These are phyloP conservation scores for Polia nebulosa DNA, from an alignment of 2,888 invertebrate species.

Conservation along the genomic window DNA sequence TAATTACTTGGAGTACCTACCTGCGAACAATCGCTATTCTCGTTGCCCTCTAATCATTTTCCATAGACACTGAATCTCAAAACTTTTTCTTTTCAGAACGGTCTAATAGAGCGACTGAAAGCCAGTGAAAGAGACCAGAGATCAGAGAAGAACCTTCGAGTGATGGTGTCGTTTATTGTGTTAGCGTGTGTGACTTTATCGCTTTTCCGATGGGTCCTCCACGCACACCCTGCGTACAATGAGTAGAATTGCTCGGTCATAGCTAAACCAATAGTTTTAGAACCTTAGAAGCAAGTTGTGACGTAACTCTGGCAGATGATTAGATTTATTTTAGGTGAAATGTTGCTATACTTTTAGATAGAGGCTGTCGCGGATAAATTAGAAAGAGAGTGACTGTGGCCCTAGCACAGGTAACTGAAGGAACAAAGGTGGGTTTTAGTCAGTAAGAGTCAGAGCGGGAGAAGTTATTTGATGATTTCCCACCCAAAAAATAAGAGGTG, in stretches of 20 bases:
- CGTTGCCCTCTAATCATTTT: background rate
- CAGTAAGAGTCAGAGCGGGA: too few species aligned
- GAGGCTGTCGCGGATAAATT: too few species aligned
- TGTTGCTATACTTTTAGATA: conserved; percentile 27
- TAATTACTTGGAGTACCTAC: background rate
- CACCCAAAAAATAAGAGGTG: too few species aligned
- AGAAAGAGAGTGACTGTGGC: too few species aligned
- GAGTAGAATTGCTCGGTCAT: conserved; percentile 50
- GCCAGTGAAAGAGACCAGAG: conserved; percentile 86
- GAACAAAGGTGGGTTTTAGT: too few species aligned
- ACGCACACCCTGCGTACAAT: conserved; percentile 79
- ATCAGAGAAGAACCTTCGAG: conserved; percentile 83
- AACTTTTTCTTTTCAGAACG: conserved; percentile 79
- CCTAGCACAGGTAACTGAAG: too few species aligned
- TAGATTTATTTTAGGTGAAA: conserved; percentile 38
- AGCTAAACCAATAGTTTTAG: conserved; percentile 17
- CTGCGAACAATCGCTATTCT: background rate
- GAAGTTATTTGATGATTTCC: too few species aligned
- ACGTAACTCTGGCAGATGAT: conserved; percentile 38
- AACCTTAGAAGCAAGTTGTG: conserved; percentile 35
- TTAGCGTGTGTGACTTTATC: conserved; percentile 80
- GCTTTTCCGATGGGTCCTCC: conserved; percentile 85
- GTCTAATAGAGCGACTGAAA: conserved; percentile 84
- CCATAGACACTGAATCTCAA: conserved; percentile 8
- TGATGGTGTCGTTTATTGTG: conserved; percentile 84